phyloP scores from a whole-genome alignment of 1,140 invertebrate species.

The Samia ricini region DNA sequence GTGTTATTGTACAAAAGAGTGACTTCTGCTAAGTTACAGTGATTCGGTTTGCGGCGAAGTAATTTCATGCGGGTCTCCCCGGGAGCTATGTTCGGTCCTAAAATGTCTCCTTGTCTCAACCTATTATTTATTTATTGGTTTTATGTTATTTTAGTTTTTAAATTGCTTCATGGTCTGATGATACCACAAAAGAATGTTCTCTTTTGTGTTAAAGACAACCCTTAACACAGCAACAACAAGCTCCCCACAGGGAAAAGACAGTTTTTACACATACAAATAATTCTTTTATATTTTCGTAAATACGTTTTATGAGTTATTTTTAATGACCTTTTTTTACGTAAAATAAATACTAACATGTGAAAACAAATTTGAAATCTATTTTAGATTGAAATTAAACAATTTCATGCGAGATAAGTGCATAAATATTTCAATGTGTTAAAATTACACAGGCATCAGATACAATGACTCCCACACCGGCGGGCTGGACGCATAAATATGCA shows the following conservation, averaged over 20 bases:
- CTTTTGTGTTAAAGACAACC: not conserved
- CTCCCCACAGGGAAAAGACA: no score
- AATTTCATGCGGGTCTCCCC: conserved; percentile 30
- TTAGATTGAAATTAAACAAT: not conserved
- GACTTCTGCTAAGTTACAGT: conserved; percentile 53
- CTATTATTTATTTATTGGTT: not conserved
- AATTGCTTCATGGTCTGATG: not conserved
- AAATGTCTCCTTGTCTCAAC: not conserved
- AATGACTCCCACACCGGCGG: not conserved
- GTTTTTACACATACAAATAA: no score
- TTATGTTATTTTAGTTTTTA: not conserved
- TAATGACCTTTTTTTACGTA: no score
- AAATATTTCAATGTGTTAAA: not conserved
- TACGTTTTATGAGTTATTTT: no score
- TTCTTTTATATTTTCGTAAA: no score
- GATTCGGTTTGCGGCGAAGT: conserved; percentile 38
- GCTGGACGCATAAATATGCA: not conserved
- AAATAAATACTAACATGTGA: not conserved
- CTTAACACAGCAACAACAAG: no score
- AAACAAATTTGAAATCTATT: not conserved
- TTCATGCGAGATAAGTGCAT: not conserved
- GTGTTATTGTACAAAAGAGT: conserved; percentile 40
- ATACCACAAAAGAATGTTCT: not conserved
- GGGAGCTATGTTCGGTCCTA: conserved; percentile 23
- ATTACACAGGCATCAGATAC: not conserved